A percentile compares a stretch with the other conserved stretches of the same genome.
phyloP scores from a whole-genome alignment of 2,797 vertebrate species.

The Myoxocephalus aenaeus region DNA sequence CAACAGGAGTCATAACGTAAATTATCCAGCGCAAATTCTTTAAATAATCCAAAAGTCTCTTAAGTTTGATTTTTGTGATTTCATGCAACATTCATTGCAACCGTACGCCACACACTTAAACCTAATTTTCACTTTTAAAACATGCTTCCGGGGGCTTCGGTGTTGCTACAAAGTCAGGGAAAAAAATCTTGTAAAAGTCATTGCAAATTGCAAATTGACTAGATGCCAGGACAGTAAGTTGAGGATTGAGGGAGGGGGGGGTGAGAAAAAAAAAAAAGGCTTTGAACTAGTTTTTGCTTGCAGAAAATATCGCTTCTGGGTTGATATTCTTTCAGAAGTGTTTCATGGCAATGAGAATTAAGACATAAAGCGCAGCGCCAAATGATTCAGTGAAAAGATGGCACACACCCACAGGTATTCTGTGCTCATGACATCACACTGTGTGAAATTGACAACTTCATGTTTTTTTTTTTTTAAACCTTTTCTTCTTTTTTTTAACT shows the following conservation, averaged over 20 bases:
- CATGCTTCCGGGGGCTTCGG: constrained; percentile 66
- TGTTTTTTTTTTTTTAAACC: constrained; percentile 31
- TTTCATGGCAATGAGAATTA: constrained; percentile 72
- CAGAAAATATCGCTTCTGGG: constrained; percentile 77
- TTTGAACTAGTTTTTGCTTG: constrained; percentile 85
- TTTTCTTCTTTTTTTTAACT: background rate
- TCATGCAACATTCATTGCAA: constrained; percentile 53
- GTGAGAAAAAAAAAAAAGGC: constrained; percentile 61
- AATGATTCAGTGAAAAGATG: constrained; percentile 70
- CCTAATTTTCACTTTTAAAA: constrained; percentile 77
- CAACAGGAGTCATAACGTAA: constrained; percentile 21
- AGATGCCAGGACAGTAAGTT: constrained; percentile 81
- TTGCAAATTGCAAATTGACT: constrained; percentile 79
- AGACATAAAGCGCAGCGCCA: constrained; percentile 68
- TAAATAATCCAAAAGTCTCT: constrained; percentile 55
- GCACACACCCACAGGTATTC: constrained; percentile 75
- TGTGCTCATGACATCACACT: constrained; percentile 74
- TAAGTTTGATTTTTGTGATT: constrained; percentile 62
- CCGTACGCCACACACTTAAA: constrained; percentile 72
- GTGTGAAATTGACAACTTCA: constrained; percentile 64
- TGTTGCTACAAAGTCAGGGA: constrained; percentile 70
- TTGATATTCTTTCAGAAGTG: constrained; percentile 80
- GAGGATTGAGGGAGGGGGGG: constrained; percentile 46
- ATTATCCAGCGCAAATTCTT: constrained; percentile 41
- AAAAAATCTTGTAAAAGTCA: constrained; percentile 75